These are phyloP conservation scores for Myotis planiceps DNA, from an alignment of 2,797 vertebrate genomes.

Conservation along the genomic window DNA sequence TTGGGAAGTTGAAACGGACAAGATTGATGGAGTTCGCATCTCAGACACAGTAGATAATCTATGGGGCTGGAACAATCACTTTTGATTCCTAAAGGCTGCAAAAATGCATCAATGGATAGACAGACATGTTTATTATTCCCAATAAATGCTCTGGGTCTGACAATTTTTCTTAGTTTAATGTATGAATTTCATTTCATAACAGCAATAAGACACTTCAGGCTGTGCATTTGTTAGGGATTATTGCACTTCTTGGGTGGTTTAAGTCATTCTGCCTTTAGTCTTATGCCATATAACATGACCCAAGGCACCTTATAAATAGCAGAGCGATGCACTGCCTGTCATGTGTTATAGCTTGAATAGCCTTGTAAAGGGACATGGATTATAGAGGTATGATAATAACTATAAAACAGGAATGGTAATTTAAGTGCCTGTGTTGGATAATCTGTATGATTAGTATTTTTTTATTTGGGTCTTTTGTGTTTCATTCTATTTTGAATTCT, in stretches of 20 bases:
- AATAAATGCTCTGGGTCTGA: constrained; percentile 75
- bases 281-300: constrained; percentile 85
- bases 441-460: constrained; percentile 77
- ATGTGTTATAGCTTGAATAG: constrained; percentile 84
- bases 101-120: constrained; percentile 71
- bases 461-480: constrained; percentile 67
- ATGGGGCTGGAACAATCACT: constrained; percentile 30
- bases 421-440: constrained; percentile 73
- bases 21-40: constrained; percentile 41
- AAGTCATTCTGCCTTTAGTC: constrained; percentile 86
- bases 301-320: constrained; percentile 86
- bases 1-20: constrained; percentile 19
- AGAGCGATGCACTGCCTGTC: constrained; percentile 84
- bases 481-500: constrained; percentile 75
- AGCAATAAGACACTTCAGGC: constrained; percentile 84
- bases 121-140: constrained; percentile 80
- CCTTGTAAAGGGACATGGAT: constrained; percentile 81
- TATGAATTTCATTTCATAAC: constrained; percentile 85
- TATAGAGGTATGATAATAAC: constrained; percentile 78
- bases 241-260: constrained; percentile 86
- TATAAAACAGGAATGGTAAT: constrained; percentile 75
- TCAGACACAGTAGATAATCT: constrained; percentile 49
- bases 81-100: constrained; percentile 55
- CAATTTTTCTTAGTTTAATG: constrained; percentile 82
- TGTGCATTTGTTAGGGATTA: constrained; percentile 80